These are phyloP conservation scores for Bacillus rossius DNA, from an alignment of 1,140 invertebrate species.

Conservation along the genomic window DNA sequence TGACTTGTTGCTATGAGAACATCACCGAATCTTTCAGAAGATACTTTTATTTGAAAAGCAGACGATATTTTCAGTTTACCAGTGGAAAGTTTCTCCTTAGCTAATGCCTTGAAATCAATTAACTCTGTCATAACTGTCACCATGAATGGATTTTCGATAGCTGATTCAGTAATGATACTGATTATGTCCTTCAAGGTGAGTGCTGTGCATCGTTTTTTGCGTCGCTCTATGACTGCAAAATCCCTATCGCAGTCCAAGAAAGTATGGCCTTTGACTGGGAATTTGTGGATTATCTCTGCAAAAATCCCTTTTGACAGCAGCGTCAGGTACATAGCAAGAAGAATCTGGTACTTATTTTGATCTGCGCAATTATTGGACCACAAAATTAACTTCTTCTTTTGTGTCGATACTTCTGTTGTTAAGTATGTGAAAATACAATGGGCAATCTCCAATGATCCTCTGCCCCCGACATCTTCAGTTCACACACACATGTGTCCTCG, in stretches of 20 bases:
- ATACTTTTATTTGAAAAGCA: too few relatives aligned
- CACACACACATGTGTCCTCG: neutral
- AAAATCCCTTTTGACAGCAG: slow-evolving; percentile 3
- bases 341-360: slow-evolving; percentile 12
- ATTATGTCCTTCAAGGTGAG: slow-evolving; percentile 8
- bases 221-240: slow-evolving; percentile 5
- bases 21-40: too few relatives aligned
- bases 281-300: slow-evolving; percentile 12
- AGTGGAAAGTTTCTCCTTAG: neutral
- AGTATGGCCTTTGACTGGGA: slow-evolving; percentile 9
- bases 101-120: slow-evolving; percentile 3
- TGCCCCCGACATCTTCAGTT: too few relatives aligned
- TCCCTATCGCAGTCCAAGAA: slow-evolving; percentile 9
- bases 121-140: slow-evolving; percentile 6
- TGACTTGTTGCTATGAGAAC: too few relatives aligned
- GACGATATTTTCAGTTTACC: too few relatives aligned
- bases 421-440: neutral
- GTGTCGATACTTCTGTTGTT: neutral
- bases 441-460: too few relatives aligned
- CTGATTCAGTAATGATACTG: neutral
- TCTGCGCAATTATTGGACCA: slow-evolving; percentile 9
- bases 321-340: slow-evolving; percentile 4
- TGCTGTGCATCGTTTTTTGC: slow-evolving; percentile 5
- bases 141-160: slow-evolving; percentile 6
- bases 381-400: slow-evolving; percentile 3